Conservation (phyloP, 2,888 invertebrate species). For the Drosophila eohydei region DNA sequence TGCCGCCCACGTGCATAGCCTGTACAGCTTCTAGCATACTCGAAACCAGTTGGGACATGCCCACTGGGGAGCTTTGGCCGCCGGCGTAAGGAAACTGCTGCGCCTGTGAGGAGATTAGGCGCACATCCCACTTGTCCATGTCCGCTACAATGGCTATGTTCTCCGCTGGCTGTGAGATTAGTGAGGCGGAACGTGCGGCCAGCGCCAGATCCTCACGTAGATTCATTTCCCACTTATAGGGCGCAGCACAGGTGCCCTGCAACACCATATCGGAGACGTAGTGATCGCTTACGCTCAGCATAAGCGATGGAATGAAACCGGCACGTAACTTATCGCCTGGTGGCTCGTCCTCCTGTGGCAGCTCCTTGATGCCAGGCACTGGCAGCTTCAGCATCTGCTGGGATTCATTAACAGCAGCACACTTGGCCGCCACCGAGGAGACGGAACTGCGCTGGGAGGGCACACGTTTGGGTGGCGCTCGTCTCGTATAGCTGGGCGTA, state of each 20-base stretch:
- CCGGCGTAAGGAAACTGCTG: conserved; percentile 85
- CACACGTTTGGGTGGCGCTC: conserved; percentile 68
- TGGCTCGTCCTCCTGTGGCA: conserved; percentile 80
- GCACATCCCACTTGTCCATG: conserved; percentile 91
- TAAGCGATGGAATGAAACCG: conserved; percentile 87
- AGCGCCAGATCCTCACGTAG: conserved; percentile 86
- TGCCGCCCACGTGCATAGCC: conserved; percentile 90
- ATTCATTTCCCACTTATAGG: conserved; percentile 87
- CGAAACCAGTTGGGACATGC: conserved; percentile 93
- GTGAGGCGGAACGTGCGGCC: conserved; percentile 86
- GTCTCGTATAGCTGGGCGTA: conserved; percentile 49
- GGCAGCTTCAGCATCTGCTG: conserved; percentile 81
- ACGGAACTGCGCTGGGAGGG: conserved; percentile 76
- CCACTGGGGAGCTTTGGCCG: conserved; percentile 86
- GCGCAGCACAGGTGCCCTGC: conserved; percentile 87
- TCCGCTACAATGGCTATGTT: conserved; percentile 93
- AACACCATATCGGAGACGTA: conserved; percentile 91
- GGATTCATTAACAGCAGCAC: conserved; percentile 73
- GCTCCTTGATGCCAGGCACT: conserved; percentile 85
- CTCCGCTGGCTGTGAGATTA: conserved; percentile 91
- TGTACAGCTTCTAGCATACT: conserved; percentile 93
- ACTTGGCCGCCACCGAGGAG: conserved; percentile 81
- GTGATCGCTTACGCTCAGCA: conserved; percentile 88
- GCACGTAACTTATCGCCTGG: conserved; percentile 80
- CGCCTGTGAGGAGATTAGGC: conserved; percentile 85